These are phyloP conservation scores for Drosophila seclusa DNA, from an alignment of 2,888 invertebrate species.

Conservation along the genomic window DNA sequence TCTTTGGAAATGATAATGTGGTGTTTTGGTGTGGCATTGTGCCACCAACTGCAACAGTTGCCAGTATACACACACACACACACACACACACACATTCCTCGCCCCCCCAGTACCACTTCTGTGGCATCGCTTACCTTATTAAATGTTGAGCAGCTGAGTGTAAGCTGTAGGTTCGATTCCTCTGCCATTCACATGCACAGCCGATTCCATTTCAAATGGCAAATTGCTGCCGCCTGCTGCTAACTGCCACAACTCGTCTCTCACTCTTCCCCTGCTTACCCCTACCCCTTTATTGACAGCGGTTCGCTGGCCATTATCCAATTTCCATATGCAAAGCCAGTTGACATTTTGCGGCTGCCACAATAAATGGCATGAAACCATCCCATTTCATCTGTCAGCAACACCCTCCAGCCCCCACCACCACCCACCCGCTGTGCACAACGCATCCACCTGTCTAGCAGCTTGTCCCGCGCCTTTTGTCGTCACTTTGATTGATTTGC, in stretches of 20 bases:
- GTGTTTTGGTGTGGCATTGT: conserved; percentile 75
- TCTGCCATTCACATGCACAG: conserved; percentile 25
- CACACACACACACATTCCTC: neutral
- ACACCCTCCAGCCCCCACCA: neutral
- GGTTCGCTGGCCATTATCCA: conserved; percentile 71
- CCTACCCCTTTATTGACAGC: conserved; percentile 12
- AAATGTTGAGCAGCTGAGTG: conserved; percentile 24
- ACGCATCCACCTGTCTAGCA: conserved; percentile 55
- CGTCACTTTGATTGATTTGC: conserved; percentile 74
- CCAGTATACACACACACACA: neutral
- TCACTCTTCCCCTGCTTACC: too few relatives aligned
- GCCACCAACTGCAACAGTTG: conserved; percentile 20
- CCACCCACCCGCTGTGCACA: neutral
- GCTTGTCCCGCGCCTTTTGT: conserved; percentile 45
- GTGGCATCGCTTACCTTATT: conserved; percentile 7
- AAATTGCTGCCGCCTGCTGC: conserved; percentile 41
- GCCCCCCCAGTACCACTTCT: neutral
- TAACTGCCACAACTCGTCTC: neutral
- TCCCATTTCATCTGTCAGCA: neutral
- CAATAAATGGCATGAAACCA: conserved; percentile 42
- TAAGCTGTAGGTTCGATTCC: conserved; percentile 24
- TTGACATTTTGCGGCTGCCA: conserved; percentile 76
- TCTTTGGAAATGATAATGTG: conserved; percentile 59
- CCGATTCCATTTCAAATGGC: conserved; percentile 32
- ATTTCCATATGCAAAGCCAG: conserved; percentile 75